Conservation (phyloP, 2,888 invertebrate species). For the Sipha maydis region DNA sequence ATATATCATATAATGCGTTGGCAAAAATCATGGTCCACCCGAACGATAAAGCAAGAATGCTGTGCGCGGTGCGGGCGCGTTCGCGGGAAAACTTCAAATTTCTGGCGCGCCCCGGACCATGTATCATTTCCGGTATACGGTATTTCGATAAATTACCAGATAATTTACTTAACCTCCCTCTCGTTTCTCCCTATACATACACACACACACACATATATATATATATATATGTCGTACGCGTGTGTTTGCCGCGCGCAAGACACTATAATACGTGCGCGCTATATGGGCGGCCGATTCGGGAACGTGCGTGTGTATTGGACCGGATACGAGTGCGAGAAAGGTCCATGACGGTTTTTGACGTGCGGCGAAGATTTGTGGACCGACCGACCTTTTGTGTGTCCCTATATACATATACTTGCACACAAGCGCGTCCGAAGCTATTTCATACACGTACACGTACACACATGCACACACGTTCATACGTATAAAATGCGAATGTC, state of each 20-base stretch:
- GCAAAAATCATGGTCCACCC: conserved; percentile 49
- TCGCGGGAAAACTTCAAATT: conserved; percentile 53
- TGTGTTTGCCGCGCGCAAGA: neutral
- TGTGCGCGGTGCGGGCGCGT: neutral
- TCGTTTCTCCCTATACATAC: neutral
- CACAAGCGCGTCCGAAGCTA: neutral
- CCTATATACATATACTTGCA: neutral
- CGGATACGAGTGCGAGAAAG: conserved; percentile 56
- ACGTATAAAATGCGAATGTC: conserved; percentile 8
- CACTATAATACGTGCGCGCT: neutral
- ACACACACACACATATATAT: neutral
- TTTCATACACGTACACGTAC: neutral
- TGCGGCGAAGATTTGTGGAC: conserved; percentile 58
- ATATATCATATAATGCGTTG: conserved; percentile 35
- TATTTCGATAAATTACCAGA: conserved; percentile 56
- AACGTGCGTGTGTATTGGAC: conserved; percentile 54
- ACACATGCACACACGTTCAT: neutral
- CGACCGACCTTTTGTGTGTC: conserved; percentile 56
- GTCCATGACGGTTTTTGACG: conserved; percentile 61
- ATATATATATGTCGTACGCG: neutral
- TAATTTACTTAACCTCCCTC: conserved; percentile 48
- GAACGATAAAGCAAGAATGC: conserved; percentile 47
- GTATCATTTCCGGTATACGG: conserved; percentile 58
- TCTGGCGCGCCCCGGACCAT: conserved; percentile 32
- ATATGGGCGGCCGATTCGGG: conserved; percentile 51